Percentiles rank a stretch among this genome's conserved stretches.
Conservation (phyloP, 2,797 vertebrate species). For the Protonibea diacanthus region DNA sequence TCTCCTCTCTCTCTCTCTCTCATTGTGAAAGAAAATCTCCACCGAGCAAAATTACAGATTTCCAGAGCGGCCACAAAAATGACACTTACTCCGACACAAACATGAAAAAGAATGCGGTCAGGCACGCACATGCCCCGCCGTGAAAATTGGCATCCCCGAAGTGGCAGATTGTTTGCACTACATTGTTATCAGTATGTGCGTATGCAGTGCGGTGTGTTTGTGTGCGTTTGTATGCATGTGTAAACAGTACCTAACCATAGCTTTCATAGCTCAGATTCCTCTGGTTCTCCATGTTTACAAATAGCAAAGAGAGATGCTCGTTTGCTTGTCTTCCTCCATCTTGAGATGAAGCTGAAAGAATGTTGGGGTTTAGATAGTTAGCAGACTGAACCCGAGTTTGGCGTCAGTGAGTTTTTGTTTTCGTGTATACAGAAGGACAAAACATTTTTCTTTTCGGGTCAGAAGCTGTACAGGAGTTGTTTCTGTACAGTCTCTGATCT, state of each 20-base stretch:
- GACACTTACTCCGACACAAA: constrained; percentile 67
- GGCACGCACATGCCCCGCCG: constrained; percentile 58
- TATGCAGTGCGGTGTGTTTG: constrained; percentile 36
- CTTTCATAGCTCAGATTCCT: constrained; percentile 77
- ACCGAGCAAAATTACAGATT: constrained; percentile 59
- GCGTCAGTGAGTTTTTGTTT: constrained; percentile 23
- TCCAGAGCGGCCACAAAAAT: constrained; percentile 69
- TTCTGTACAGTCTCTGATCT: constrained; percentile 20
- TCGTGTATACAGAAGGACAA: background rate
- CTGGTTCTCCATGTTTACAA: constrained; percentile 63
- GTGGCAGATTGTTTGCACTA: constrained; percentile 52
- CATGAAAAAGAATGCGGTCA: constrained; percentile 68
- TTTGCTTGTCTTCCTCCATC: constrained; percentile 29
- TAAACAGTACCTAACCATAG: constrained; percentile 66
- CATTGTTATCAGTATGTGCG: constrained; percentile 61
- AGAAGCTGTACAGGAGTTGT: constrained; percentile 4
- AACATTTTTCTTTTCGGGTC: constrained; percentile 27
- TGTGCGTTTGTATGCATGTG: constrained; percentile 50
- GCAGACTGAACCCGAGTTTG: constrained; percentile 27
- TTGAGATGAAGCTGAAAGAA: constrained; percentile 47
- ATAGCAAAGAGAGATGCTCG: constrained; percentile 53
- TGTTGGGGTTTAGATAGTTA: constrained; percentile 34
- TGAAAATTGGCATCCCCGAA: constrained; percentile 56
- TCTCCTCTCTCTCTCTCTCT: background rate
- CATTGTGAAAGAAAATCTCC: constrained; percentile 50